Evolutionary conservation across 2,888 invertebrate genomes (phyloP).

Genomic region (Apamea epomidion): DNA sequence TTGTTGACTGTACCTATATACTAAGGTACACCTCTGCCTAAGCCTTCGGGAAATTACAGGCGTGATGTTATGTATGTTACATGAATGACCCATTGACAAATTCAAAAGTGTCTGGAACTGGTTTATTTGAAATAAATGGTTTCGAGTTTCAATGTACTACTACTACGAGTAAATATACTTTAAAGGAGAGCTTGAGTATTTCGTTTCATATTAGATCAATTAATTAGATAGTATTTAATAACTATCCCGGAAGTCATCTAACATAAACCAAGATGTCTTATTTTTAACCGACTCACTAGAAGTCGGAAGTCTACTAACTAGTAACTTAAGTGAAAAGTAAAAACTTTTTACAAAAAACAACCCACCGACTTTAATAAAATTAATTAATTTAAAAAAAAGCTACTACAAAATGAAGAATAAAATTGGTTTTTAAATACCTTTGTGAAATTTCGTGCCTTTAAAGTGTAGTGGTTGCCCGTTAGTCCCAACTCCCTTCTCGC

Average conservation of each 20-base stretch:
- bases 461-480: constrained; percentile 95
- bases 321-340: background rate
- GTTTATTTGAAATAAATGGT: no score
- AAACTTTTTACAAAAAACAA: background rate
- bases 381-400: background rate
- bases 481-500: constrained; percentile 94
- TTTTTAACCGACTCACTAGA: background rate
- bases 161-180: background rate
- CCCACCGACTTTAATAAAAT: background rate
- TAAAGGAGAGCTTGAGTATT: background rate
- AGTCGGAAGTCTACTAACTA: no score
- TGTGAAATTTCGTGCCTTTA: constrained; percentile 95
- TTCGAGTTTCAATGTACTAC: no score
- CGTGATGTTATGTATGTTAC: no score
- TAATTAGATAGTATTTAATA: background rate
- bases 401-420: background rate
- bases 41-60: no score
- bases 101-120: no score
- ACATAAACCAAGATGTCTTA: background rate
- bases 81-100: no score
- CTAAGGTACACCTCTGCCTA: no score
- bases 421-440: constrained; percentile 85
- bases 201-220: background rate
- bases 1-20: no score
- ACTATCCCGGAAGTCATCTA: no score